Base-by-base conservation (phyloP, 1,140 invertebrate genomes). In the Uloborus diversus region DNA sequence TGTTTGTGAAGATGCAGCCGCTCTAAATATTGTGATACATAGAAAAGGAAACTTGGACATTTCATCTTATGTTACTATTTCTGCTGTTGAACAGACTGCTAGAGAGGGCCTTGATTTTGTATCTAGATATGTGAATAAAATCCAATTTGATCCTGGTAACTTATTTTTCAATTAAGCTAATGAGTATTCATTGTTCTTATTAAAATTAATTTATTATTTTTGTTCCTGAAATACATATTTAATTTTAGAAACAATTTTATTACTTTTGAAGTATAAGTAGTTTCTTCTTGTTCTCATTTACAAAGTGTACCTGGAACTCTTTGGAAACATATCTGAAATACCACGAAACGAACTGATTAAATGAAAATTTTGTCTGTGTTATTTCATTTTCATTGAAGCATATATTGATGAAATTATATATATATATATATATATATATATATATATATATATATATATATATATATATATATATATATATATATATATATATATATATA, bases 71-170 rank as follows among this genome's bases (percentile, higher is more conserved):
- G 81, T 57, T 4, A 79, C 64, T 1, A 35, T 81, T 37, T 42
- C 27, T 27, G 53, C 65, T 2, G 61, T 78, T 3, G 73, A 68
- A 51, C 65, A 71, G 23, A 78, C 81, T n/a, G 81, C 81, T 20
- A 69, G 49, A 32, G 73, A 78, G 61, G 66, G 73, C 0, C 47
- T 64, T 25, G 81, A 81, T 70, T 81, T 47, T 71, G 33, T 79
- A 1, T 66, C 73, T 23, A 61, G 47, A 75, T 28, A 61, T 20
- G 53, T 53, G 28, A 66, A 64, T 17, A 75, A 73, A 49, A 68
- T 81, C 33, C 70, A 81, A 28, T 81, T 81, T 75, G 53, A 81
- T 51, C 62, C 70, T 33, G 79, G 79, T 75, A 75, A 30, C 32
- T 27, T 71, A 33, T 35, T 20, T 56, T 56, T 56, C 23, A 20